Conservation (phyloP, 2,113 vertebrate genomes). For the Falco punctatus region DNA sequence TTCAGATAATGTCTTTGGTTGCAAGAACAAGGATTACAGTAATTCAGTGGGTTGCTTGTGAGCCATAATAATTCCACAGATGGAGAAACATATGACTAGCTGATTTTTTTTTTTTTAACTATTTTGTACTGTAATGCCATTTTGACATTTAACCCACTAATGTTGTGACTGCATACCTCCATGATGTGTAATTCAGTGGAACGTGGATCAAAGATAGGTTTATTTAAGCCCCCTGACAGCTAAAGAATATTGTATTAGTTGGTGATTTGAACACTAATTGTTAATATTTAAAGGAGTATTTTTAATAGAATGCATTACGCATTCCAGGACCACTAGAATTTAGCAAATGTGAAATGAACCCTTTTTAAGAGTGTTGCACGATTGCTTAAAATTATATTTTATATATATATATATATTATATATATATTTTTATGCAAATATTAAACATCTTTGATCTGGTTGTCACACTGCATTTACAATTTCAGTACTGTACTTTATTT, state of each 20-base stretch:
- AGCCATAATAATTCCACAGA: constrained; percentile 69
- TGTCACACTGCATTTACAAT: constrained; percentile 80
- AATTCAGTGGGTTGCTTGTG: constrained; percentile 67
- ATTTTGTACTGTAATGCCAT: constrained; percentile 71
- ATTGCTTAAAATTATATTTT: constrained; percentile 79
- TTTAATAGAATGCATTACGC: constrained; percentile 75
- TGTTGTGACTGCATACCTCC: constrained; percentile 68
- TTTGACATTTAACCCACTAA: constrained; percentile 73
- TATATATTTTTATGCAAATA: constrained; percentile 77
- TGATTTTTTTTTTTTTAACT: constrained; percentile 42
- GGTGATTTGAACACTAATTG: constrained; percentile 78
- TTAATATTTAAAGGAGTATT: constrained; percentile 79
- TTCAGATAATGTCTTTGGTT: constrained; percentile 57
- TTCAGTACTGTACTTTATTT: constrained; percentile 81
- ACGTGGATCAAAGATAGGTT: constrained; percentile 72
- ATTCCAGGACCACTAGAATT: constrained; percentile 84
- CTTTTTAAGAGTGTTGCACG: constrained; percentile 81
- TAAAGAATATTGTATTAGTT: constrained; percentile 74
- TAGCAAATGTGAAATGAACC: constrained; percentile 83
- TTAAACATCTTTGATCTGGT: constrained; percentile 78
- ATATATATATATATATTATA: constrained; percentile 78
- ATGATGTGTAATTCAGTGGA: constrained; percentile 69
- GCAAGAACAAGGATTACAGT: constrained; percentile 57
- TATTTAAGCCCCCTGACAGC: constrained; percentile 72
- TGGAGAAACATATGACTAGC: constrained; percentile 68